Percentiles rank a stretch among this genome's conserved stretches.
Conservation (phyloP, 2,797 vertebrate genomes). For the Oreortyx pictus region DNA sequence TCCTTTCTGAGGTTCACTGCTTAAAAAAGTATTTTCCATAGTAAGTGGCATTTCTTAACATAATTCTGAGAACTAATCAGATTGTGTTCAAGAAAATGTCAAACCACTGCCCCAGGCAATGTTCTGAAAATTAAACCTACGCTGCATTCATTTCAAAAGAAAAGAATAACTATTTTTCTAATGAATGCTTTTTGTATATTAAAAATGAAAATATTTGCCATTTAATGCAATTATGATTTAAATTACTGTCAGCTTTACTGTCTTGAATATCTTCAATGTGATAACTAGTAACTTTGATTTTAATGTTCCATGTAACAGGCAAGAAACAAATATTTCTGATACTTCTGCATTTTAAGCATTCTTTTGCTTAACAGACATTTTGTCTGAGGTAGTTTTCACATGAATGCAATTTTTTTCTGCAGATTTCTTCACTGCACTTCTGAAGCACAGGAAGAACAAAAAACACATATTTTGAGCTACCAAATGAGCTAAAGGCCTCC, state of each 20-base stretch:
- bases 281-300: slow-evolving; percentile 55
- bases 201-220: slow-evolving; percentile 67
- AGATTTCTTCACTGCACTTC: not conserved
- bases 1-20: slow-evolving; percentile 28
- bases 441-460: not conserved
- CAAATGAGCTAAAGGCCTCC: not conserved
- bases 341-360: not conserved
- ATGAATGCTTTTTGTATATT: slow-evolving; percentile 70
- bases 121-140: slow-evolving; percentile 76
- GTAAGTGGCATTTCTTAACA: slow-evolving; percentile 68
- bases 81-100: slow-evolving; percentile 73
- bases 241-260: slow-evolving; percentile 65
- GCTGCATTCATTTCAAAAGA: slow-evolving; percentile 65
- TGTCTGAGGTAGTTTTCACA: slow-evolving; percentile 13
- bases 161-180: slow-evolving; percentile 68
- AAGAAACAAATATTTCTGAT: not conserved
- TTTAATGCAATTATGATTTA: slow-evolving; percentile 68
- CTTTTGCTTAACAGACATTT: not conserved
- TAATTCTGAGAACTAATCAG: slow-evolving; percentile 71
- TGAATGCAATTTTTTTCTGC: not conserved
- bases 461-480: not conserved
- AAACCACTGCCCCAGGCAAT: slow-evolving; percentile 63
- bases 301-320: slow-evolving; percentile 8
- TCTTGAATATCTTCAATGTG: slow-evolving; percentile 55
- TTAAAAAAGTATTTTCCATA: slow-evolving; percentile 67